Percentiles rank a stretch among this genome's conserved stretches.
Conservation (phyloP, 2,797 vertebrate species). For the Melanotaenia trifasciata region DNA sequence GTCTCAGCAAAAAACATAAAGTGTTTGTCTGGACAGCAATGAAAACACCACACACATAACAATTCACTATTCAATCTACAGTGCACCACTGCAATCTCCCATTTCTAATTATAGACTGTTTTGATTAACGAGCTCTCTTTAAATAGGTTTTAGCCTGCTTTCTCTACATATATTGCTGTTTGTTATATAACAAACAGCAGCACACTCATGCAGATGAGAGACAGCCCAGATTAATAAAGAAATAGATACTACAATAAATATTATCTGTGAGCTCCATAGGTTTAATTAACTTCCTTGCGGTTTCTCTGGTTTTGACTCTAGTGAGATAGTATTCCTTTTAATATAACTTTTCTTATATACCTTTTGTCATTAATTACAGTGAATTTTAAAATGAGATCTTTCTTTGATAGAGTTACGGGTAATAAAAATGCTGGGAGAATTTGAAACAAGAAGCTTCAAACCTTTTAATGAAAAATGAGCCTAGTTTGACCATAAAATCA, state of each 20-base stretch:
- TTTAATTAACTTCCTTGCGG: background rate
- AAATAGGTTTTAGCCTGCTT: conserved; percentile 67
- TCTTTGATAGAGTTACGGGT: conserved; percentile 24
- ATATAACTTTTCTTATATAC: background rate
- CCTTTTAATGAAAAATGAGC: conserved; percentile 5
- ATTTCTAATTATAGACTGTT: conserved; percentile 62
- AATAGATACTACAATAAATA: conserved; percentile 28
- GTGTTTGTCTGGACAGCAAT: conserved; percentile 14
- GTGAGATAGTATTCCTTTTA: background rate
- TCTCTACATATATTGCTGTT: conserved; percentile 38
- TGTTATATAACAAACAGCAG: conserved; percentile 33
- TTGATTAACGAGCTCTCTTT: conserved; percentile 60
- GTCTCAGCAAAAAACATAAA: background rate
- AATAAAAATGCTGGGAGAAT: conserved; percentile 14
- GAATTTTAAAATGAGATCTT: conserved; percentile 17
- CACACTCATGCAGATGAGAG: conserved; percentile 26
- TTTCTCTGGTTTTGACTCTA: background rate
- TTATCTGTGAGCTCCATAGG: background rate
- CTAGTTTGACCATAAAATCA: conserved; percentile 4
- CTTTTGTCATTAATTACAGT: conserved; percentile 1
- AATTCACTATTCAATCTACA: conserved; percentile 27
- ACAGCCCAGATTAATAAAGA: conserved; percentile 13
- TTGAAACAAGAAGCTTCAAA: conserved; percentile 4
- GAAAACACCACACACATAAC: conserved; percentile 29
- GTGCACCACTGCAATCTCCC: conserved; percentile 28